Base-by-base conservation (phyloP, 2,797 vertebrate species). In the Sitta carolinensis region DNA sequence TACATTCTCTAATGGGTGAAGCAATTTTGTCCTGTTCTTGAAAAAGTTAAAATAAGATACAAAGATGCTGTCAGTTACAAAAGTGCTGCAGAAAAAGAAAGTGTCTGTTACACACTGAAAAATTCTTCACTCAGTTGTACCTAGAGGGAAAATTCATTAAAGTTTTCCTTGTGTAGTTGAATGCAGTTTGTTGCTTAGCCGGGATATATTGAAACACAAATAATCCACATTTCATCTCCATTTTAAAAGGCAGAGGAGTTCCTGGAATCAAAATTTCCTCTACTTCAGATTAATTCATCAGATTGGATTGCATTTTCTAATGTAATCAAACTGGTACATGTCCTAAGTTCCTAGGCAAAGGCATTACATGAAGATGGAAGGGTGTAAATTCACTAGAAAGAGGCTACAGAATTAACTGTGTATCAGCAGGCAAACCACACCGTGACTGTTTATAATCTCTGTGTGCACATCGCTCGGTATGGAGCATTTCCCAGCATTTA, bases 391-490 rank as follows among this genome's bases (percentile, higher is more conserved):
- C 69, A 68, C 78, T 67, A 61, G 82, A 77, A 89, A n/a, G 47
- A 78, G 50, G 40, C 51, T 30, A 36, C 19, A 30, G 50, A 77
- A 92, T 77, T 67, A 77, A 61, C 54, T 61, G 58, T 47, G 38
- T 45, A 25, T 88, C 69, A 62, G 69, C 69, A 79, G 68, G 66
- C 38, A 80, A 85, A 90, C 61, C 36, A 25, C 77, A 68, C 69
- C 1, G 0, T 85, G 67, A 78, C 73, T 81, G 47, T 89, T 89
- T 38, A 48, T 90, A 75, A 86, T 93, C 62, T 69, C 51, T 81
- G 32, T 0, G 1, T 16, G 45, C 40, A 26, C 43, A 58, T 36
- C 0, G 0, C 18, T 30, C 0, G 0, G 45, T 40, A 45, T 23
- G 51, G 74, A 48, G 8, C 54, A 72, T 70, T 79, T 69, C 54